These are phyloP conservation scores for Battus philenor DNA, from an alignment of 1,140 invertebrate species.

Conservation along the genomic window DNA sequence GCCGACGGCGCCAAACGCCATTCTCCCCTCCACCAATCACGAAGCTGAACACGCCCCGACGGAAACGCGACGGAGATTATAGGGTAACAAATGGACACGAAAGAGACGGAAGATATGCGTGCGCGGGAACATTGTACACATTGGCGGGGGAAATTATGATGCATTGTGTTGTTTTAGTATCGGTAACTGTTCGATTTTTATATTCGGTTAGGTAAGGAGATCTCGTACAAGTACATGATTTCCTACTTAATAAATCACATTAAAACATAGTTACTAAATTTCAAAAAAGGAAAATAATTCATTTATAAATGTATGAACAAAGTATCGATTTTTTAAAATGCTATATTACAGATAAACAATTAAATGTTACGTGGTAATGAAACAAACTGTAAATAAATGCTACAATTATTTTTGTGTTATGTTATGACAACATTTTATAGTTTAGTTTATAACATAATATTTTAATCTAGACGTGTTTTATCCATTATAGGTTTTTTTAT, in stretches of 20 bases:
- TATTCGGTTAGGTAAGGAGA: constrained; percentile 53
- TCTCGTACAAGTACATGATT: constrained; percentile 28
- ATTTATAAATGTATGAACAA: no score
- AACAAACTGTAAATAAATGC: no score
- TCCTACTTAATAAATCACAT: constrained; percentile 20
- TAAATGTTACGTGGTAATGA: no score
- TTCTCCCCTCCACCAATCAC: constrained; percentile 63
- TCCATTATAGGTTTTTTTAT: no score
- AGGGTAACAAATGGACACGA: constrained; percentile 35
- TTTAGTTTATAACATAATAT: no score
- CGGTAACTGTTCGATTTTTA: constrained; percentile 63
- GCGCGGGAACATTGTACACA: constrained; percentile 36
- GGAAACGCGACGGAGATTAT: constrained; percentile 32
- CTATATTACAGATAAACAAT: no score
- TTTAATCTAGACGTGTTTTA: no score
- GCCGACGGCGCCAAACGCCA: constrained; percentile 45
- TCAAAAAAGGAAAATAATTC: no score
- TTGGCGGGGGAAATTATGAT: constrained; percentile 66
- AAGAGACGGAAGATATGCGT: constrained; percentile 41
- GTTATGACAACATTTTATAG: no score
- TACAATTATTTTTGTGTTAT: no score
- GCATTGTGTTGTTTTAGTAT: constrained; percentile 71
- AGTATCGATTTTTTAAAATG: no score
- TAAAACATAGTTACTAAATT: no score
- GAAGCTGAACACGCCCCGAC: constrained; percentile 52